Base-by-base conservation (phyloP, 64 coral and sea anemone species). In the Stichodactyla helianthus region DNA sequence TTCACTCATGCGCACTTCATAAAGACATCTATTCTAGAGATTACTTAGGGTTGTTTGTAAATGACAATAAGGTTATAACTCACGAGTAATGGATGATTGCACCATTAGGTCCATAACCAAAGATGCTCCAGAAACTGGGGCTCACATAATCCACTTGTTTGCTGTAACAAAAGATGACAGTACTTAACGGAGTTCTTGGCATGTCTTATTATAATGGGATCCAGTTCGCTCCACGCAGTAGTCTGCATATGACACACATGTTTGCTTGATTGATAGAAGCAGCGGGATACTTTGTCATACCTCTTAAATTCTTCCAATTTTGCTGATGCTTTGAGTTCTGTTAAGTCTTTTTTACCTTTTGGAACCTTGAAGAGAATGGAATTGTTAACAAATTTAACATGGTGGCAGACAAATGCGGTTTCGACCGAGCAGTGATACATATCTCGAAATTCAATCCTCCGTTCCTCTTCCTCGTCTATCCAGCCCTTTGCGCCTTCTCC, bases 291-390 rank as follows among this genome's bases (percentile, higher is more conserved):
- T 6, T 68, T 9, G 23, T 16, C 63, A 6, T 57, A 98, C 95
- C 95, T 94, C 84, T 92, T 92, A 25, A 94, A 94, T 60, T 98
- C 92, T 77, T 94, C 92, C 27, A 98, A 71, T 89, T 98, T 98
- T 71, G 71, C 77, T 17, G 82, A 85, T 76, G 93, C 65, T 14
- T 60, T 89, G 7, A 98, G 31, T 88, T 98, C 95, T 27, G 92
- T 98, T 7, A 98, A 57, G 15, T 92, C 85, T 10, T 87, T 85
- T 11, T 84, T 77, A 54, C 79, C 87, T 87, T 95, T 95, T 2
- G 93, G 83, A 8, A 95, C 93, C 93, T 93, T 84, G 4, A 18
- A 19, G 54, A 5, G 27, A 92, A 31, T 58, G 35, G 1, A 50
- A 79, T 68, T 10, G 19, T 22, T 8, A n/a, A 68, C n/a, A 67